Evolutionary conservation across 2,113 vertebrate species (phyloP), one percentile per base, ranked within the genome.

Genomic region (Sinocyclocheilus anophthalmus): DNA sequence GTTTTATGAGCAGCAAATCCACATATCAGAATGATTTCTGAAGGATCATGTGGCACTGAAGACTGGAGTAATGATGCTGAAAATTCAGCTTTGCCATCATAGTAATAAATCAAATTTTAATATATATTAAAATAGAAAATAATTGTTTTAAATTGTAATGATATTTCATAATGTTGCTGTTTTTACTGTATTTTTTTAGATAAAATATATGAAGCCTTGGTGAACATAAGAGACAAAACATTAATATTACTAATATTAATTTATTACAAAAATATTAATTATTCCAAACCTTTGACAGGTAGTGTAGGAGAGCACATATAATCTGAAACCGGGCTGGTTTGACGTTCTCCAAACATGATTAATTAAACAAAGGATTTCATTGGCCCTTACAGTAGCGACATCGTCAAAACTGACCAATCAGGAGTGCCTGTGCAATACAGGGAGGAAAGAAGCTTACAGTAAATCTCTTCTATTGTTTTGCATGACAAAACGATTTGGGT

Each of bases 401-500:
- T 37, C 30, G 50, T 48, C 12, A 20, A 55, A 53, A 50, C 42
- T 70, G 53, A 39, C 59, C 50, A 81, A 77, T 65, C 20, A 37
- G n/a, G 14, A 33, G 18, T 30, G 20, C 18, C n/a, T 42, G 22
- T 45, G 87, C 42, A 61, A 76, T 14, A 26, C 61, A 45, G 65
- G 6, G 18, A 30, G 57, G 26, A 84, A 87, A 81, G 82, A 5
- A 26, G 84, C 83, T 59, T 81, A 24, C 33, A 59, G 59, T 67
- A n/a, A 86, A 59, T 61, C 70, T 72, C 48, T 53, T 39, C 63
- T 45, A 42, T 79, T 89, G 84, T 88, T 90, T 78, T 45, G 73
- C 61, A 87, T 79, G 75, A 87, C 76, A 87, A 86, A 86, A 45
- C 7, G 63, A 85, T 88, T 81, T 76, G 42, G 39, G 37, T 22